Conservation (phyloP, 2,113 vertebrate species). For the Ophthalmolycus amberensis region DNA sequence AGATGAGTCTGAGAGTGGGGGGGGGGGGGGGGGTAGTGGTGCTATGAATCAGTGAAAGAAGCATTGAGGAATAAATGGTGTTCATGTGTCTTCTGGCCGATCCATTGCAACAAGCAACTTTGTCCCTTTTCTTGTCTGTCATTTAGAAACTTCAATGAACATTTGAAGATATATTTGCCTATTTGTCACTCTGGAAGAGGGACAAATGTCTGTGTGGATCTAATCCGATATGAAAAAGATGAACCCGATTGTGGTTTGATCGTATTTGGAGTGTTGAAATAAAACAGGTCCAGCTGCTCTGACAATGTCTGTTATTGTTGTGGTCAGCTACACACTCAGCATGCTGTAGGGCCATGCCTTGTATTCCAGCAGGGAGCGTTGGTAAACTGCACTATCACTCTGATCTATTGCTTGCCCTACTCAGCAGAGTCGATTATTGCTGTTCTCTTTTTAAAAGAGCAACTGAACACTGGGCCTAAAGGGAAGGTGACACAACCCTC, state of each 20-base stretch:
- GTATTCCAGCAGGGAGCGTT: background rate
- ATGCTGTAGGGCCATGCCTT: background rate
- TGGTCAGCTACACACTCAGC: background rate
- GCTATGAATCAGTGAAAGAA: no score
- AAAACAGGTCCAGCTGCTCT: background rate
- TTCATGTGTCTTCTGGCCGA: background rate
- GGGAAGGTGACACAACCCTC: background rate
- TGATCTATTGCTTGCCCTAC: conserved; percentile 11
- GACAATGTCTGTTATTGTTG: background rate
- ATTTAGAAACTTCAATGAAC: background rate
- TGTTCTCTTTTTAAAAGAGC: conserved; percentile 7
- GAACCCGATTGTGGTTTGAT: background rate
- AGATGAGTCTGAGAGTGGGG: no score
- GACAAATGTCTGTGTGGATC: background rate
- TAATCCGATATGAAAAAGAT: background rate
- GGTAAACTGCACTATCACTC: background rate
- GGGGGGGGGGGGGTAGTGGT: no score
- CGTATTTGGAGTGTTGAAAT: background rate
- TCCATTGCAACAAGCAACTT: conserved; percentile 32
- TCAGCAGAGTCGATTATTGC: conserved; percentile 15
- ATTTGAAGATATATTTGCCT: background rate
- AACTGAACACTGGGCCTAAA: background rate
- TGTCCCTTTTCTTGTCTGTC: conserved; percentile 2
- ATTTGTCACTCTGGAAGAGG: background rate
- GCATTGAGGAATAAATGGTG: background rate